Conservation (phyloP, 2,113 vertebrate genomes). For the Elanoides forficatus region DNA sequence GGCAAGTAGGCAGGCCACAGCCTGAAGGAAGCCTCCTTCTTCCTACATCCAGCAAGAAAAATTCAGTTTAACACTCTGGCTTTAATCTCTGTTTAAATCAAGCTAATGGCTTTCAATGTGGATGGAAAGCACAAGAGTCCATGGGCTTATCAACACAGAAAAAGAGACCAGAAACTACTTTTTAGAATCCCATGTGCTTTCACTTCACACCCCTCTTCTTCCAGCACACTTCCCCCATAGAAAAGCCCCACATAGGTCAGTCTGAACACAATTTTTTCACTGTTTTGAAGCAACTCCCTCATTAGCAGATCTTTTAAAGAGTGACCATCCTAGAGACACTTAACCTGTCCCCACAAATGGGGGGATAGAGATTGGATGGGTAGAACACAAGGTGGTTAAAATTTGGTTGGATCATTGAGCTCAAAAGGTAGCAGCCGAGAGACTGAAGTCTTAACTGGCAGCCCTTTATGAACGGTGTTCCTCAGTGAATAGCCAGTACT, state of each 20-base stretch:
- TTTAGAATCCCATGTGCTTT: neutral
- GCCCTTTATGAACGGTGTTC: neutral
- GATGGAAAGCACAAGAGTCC: neutral
- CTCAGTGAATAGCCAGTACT: neutral
- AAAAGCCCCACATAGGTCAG: neutral
- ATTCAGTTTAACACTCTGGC: neutral
- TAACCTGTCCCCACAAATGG: neutral
- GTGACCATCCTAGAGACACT: neutral
- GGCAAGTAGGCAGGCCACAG: neutral
- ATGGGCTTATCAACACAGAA: neutral
- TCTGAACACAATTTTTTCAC: neutral
- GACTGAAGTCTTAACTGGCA: neutral
- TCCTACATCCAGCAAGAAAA: neutral
- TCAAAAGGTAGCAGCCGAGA: neutral
- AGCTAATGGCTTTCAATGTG: neutral
- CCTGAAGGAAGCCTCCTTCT: neutral
- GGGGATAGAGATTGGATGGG: accelerated
- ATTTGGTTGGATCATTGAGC: neutral
- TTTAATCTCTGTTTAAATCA: neutral
- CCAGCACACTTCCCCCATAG: neutral
- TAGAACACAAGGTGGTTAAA: neutral
- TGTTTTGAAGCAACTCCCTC: neutral
- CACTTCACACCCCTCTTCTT: neutral
- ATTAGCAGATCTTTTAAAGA: neutral
- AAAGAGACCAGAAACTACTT: neutral